Conservation (phyloP, 2,113 vertebrate species). For the Isichthys henryi region DNA sequence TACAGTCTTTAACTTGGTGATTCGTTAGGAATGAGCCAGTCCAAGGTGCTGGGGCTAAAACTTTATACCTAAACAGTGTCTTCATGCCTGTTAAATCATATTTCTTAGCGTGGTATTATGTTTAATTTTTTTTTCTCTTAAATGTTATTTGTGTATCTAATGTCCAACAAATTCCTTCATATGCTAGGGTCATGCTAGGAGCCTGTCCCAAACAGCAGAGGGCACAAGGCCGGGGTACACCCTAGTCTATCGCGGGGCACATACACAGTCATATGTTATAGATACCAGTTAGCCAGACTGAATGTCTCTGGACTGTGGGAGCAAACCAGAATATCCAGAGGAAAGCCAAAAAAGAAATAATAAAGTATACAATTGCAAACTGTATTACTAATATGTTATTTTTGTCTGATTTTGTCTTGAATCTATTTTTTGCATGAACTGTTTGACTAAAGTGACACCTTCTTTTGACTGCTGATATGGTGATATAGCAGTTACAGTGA, state of each 20-base stretch:
- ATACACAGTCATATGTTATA: not conserved
- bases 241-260: not conserved
- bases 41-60: not conserved
- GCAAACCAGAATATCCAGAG: not conserved
- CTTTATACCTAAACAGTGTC: not conserved
- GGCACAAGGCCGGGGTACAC: not conserved
- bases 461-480: not conserved
- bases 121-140: not conserved
- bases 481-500: not conserved
- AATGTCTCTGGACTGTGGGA: not conserved
- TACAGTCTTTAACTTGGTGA: not conserved
- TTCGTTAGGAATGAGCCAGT: not conserved
- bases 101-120: not conserved
- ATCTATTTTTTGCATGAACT: not conserved
- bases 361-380: not conserved
- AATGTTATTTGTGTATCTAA: not conserved
- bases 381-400: not conserved
- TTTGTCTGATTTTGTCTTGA: not conserved
- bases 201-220: not conserved
- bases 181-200: not conserved
- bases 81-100: not conserved
- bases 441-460: not conserved
- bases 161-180: not conserved
- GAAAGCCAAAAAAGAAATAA: not conserved
- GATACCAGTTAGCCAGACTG: not conserved